phyloP scores from a whole-genome alignment of 2,888 invertebrate species.

The Mechanitis mazaeus region DNA sequence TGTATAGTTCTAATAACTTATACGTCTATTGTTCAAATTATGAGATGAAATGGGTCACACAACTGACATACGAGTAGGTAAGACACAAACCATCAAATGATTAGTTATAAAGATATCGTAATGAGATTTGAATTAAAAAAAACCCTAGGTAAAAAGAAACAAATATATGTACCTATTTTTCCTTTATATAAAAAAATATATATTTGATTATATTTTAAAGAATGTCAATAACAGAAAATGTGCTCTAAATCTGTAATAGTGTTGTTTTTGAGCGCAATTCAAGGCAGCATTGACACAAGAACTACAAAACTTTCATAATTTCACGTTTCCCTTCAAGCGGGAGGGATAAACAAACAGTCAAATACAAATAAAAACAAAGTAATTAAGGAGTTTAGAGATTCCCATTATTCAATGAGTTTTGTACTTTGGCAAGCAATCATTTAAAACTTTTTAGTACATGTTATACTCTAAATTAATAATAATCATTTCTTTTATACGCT shows the following conservation, averaged over 20 bases:
- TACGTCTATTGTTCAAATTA: background rate
- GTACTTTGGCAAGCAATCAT: background rate
- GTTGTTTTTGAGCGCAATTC: no score
- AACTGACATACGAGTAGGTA: no score
- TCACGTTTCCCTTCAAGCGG: background rate
- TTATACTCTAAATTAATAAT: no score
- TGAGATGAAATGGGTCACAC: background rate
- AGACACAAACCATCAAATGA: no score
- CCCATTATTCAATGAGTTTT: background rate
- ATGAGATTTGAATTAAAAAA: no score
- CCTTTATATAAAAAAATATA: no score
- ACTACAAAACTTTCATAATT: conserved; percentile 1
- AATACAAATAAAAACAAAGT: background rate
- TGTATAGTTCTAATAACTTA: background rate
- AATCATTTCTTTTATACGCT: no score
- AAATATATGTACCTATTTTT: no score
- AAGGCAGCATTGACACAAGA: background rate
- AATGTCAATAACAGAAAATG: conserved; percentile 2
- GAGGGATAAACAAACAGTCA: background rate
- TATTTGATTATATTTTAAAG: background rate
- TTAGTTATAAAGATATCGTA: no score
- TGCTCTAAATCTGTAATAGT: background rate
- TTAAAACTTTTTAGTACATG: no score
- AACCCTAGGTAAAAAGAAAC: no score
- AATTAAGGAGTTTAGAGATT: background rate